Conservation (phyloP, 2,888 invertebrate species). For the Stenichneumon culpator region DNA sequence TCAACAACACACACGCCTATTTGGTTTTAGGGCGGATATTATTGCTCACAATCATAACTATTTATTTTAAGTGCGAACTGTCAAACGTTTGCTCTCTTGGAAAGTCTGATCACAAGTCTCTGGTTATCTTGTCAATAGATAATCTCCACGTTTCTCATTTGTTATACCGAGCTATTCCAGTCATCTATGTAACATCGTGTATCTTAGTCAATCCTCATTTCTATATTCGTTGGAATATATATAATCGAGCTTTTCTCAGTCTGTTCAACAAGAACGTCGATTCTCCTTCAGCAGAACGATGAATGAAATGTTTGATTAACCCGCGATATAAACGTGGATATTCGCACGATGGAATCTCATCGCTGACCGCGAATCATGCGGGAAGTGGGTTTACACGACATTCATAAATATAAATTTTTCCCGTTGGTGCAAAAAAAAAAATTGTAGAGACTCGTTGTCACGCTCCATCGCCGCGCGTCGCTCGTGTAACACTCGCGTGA, state of each 20-base stretch:
- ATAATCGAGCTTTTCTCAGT: not conserved
- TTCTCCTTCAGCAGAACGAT: slow-evolving; percentile 35
- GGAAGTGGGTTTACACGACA: slow-evolving; percentile 40
- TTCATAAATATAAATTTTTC: slow-evolving; percentile 64
- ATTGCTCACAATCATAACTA: no score
- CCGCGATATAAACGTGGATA: slow-evolving; percentile 6
- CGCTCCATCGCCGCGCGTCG: slow-evolving; percentile 5
- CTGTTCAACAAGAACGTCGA: slow-evolving; percentile 6
- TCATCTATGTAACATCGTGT: no score
- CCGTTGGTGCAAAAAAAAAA: slow-evolving; percentile 21
- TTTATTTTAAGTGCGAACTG: no score
- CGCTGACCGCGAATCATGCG: slow-evolving; percentile 53
- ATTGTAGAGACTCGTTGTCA: slow-evolving; percentile 29
- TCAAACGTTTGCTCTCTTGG: no score
- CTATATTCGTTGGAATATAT: no score
- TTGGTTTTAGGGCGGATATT: no score
- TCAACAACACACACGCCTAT: no score
- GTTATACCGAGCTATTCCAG: no score
- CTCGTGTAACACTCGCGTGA: slow-evolving; percentile 19
- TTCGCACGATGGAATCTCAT: slow-evolving; percentile 53
- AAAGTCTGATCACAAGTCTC: no score
- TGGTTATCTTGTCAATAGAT: no score
- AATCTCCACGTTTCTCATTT: no score
- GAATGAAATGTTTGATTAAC: slow-evolving; percentile 53
- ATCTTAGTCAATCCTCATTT: no score